Conservation (phyloP, 2,888 invertebrate genomes). For the Troides helena region DNA sequence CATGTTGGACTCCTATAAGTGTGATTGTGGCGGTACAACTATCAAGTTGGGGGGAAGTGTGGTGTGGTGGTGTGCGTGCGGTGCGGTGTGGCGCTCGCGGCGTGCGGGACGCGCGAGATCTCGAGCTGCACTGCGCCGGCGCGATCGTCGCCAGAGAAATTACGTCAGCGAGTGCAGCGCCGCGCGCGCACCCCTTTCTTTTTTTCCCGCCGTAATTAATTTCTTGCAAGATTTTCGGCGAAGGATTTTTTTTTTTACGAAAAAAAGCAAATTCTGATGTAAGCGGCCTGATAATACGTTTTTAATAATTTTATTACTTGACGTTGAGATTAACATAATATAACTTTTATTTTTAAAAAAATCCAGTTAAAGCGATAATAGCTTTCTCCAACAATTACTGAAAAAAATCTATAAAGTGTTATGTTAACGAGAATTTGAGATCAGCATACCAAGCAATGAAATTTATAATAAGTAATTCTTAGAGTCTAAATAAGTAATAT, state of each 20-base stretch:
- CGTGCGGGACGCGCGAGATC: conserved; percentile 70
- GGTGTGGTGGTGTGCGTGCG: conserved; percentile 32
- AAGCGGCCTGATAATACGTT: background rate
- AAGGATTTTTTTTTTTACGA: conserved; percentile 46
- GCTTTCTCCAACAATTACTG: too few species aligned
- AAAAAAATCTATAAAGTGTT: background rate
- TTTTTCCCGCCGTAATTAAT: conserved; percentile 72
- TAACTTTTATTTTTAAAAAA: background rate
- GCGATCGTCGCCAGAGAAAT: conserved; percentile 53
- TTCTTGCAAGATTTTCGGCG: conserved; percentile 71
- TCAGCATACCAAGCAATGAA: background rate
- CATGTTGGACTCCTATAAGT: background rate
- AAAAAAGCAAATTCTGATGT: background rate
- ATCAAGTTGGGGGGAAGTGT: conserved; percentile 21
- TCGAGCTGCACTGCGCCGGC: conserved; percentile 61
- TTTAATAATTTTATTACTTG: background rate
- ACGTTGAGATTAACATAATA: background rate
- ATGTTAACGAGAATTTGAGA: background rate
- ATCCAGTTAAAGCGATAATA: too few species aligned
- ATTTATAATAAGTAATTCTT: background rate
- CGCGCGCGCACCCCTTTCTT: conserved; percentile 72
- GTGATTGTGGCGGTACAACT: conserved; percentile 10
- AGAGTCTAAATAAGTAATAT: background rate
- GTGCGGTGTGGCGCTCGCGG: conserved; percentile 42
- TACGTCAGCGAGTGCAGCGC: conserved; percentile 68